Percentiles rank a stretch among this genome's conserved stretches.
These are phyloP conservation scores for Polia nebulosa DNA, from an alignment of 2,888 invertebrate species.

Conservation along the genomic window DNA sequence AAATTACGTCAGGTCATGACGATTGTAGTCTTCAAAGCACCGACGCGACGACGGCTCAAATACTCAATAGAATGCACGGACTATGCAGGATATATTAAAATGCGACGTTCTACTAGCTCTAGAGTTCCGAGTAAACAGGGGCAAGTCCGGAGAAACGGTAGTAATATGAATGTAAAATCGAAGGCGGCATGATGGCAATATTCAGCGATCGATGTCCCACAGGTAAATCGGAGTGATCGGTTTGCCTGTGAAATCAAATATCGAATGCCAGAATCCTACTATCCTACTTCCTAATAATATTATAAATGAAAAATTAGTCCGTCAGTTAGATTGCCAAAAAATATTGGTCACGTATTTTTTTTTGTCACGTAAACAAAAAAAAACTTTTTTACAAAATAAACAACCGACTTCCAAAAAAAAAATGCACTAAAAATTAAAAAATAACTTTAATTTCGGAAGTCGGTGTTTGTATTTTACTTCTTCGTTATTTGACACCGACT, in stretches of 20 bases:
- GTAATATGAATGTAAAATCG: constrained; percentile 45
- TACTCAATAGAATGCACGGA: constrained; percentile 28
- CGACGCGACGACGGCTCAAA: constrained; percentile 8
- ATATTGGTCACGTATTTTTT: too few relatives aligned
- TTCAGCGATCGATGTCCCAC: constrained; percentile 17
- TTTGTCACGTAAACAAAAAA: too few relatives aligned
- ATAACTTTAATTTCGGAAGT: too few relatives aligned
- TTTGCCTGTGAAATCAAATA: not conserved
- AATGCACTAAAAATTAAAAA: too few relatives aligned
- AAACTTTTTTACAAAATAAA: too few relatives aligned
- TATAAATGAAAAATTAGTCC: too few relatives aligned
- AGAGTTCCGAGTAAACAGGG: constrained; percentile 47
- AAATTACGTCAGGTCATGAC: constrained; percentile 26
- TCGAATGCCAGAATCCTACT: not conserved
- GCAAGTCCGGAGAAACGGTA: constrained; percentile 40
- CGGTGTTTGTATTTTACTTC: too few relatives aligned
- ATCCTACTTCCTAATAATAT: too few relatives aligned
- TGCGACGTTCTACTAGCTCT: constrained; percentile 36
- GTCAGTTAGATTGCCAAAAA: too few relatives aligned
- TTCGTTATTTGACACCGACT: too few relatives aligned
- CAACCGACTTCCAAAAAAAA: too few relatives aligned
- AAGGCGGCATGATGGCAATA: constrained; percentile 26
- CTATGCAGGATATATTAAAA: constrained; percentile 41
- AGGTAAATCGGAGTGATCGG: constrained; percentile 1
- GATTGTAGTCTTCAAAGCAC: constrained; percentile 16